Evolutionary conservation across 1,140 invertebrate genomes (phyloP).

Genomic region (Aphidius gifuensis): DNA sequence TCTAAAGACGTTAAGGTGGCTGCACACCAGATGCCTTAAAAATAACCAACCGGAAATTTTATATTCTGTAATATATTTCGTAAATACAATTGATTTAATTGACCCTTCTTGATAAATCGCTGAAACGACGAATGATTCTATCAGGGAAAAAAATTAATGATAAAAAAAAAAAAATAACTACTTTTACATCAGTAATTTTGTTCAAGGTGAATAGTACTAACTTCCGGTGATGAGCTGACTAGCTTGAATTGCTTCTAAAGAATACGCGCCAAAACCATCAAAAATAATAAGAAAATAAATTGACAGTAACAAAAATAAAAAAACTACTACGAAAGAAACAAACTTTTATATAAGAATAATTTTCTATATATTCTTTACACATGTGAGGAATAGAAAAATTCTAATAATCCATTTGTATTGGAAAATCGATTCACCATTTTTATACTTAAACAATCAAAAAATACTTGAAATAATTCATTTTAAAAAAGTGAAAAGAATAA

Average conservation of each 20-base stretch:
- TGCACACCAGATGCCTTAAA: conserved; percentile 30
- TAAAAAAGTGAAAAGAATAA: background rate
- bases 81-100: background rate
- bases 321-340: no score
- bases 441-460: background rate
- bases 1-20: conserved; percentile 47
- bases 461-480: background rate
- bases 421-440: background rate
- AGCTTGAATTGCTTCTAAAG: no score
- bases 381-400: no score
- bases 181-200: no score
- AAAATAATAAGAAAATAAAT: no score
- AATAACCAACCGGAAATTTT: conserved; percentile 31
- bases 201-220: no score
- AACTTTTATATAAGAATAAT: no score
- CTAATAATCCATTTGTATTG: no score
- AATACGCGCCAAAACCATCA: no score
- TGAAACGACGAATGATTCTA: background rate
- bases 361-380: no score
- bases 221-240: no score
- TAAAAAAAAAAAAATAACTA: conserved; percentile 3
- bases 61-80: conserved; percentile 21
- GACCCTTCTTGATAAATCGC: background rate
- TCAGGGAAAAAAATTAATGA: background rate
- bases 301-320: no score